phyloP scores from a whole-genome alignment of 2,113 vertebrate species.

The Pseudolaguvia tuberculata region DNA sequence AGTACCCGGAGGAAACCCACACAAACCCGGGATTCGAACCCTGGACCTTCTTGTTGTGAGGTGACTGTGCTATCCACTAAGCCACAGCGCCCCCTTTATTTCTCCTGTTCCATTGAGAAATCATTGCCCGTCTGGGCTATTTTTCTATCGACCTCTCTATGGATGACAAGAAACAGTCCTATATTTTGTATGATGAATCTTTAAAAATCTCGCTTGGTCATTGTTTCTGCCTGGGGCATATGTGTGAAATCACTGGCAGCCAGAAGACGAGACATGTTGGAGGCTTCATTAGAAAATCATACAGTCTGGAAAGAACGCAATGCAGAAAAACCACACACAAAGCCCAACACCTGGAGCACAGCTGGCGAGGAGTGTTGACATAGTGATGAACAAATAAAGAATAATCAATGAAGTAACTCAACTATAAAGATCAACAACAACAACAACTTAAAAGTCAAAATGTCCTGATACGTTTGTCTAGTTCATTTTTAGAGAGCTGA shows the following conservation, averaged over 20 bases:
- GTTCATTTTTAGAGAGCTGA: background rate
- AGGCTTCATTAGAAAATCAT: slow-evolving; percentile 61
- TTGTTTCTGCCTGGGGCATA: slow-evolving; percentile 55
- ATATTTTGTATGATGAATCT: background rate
- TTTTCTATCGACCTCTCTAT: no score
- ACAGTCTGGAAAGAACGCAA: slow-evolving; percentile 58
- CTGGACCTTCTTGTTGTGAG: no score
- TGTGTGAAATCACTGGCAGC: slow-evolving; percentile 51
- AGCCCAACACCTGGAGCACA: slow-evolving; percentile 65
- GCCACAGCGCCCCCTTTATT: no score
- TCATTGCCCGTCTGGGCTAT: no score
- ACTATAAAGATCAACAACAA: slow-evolving; percentile 6
- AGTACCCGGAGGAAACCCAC: no score
- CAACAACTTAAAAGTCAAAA: no score
- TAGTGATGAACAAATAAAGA: slow-evolving; percentile 20
- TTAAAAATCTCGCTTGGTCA: slow-evolving; percentile 31
- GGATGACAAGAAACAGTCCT: no score
- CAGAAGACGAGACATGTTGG: slow-evolving; percentile 60
- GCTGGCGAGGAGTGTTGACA: slow-evolving; percentile 50
- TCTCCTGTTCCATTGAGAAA: no score
- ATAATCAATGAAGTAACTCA: slow-evolving; percentile 10
- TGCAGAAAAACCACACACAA: slow-evolving; percentile 61
- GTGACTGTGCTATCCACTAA: no score
- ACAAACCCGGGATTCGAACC: no score
- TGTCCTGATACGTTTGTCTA: background rate